Base-by-base conservation (phyloP, 1,140 invertebrate genomes). In the Drosophila jambulina region DNA sequence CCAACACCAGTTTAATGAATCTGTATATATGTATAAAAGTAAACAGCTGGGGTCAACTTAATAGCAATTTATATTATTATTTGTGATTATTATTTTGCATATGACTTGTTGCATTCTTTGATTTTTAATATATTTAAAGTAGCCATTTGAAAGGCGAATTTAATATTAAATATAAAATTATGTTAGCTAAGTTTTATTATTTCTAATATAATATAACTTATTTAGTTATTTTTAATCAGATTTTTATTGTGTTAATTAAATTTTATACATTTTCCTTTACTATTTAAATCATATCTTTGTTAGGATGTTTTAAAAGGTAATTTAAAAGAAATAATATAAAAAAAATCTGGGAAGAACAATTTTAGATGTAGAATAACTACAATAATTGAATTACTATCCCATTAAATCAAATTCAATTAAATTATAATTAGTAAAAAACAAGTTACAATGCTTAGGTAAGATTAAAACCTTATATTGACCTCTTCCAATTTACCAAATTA, bases 11-110 rank as follows among this genome's bases (percentile, higher is more conserved):
- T 42, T 62, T 43, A 57, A 59, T 48, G 43, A 45, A 34, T 48
- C 29, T 74, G 34, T 80, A 46, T 17, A 36, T 21, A 34, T 36
- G 36, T 67, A 54, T 67, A 15, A 54, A 53, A 29, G 21, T 9
- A 43, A 45, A 54, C 67, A 67, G 32, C 12, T 27, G 23, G 3
- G 61, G 61, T 19, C 48, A 36, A 70, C 4, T 9, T 38, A 45
- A 29, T 62, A 62, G 63, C 17, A 17, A 3, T 23, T 23, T 4
- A 15, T 2, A 10, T 23, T 23, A n/a, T 38, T 34, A 4, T 3
- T 23, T 15, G 7, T 53, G 0, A 34, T 34, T 34, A 36, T 10
- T 36, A 36, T 10, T 38, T 2, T 21, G 15, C 3, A 2, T 15
- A 7, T 25, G 5, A n/a, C 0, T 17, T 13, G 5, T 46, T 32